Evolutionary conservation across 2,888 invertebrate genomes (phyloP).

Genomic region (Balanococcus diminutus): DNA sequence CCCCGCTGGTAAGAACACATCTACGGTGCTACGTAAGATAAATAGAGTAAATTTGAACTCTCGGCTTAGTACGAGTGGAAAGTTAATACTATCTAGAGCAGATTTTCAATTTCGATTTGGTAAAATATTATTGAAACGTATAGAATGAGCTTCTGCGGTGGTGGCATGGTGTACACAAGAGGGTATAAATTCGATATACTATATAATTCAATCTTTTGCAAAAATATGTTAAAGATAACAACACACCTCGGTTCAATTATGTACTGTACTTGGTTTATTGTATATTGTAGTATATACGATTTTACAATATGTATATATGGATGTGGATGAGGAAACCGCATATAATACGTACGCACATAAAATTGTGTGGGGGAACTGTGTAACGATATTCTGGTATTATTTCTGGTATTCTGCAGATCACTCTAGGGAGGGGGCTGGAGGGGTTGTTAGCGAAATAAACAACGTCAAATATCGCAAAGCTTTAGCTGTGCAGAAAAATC

Average conservation of each 20-base stretch:
- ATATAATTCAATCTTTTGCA: constrained; percentile 9
- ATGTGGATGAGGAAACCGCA: neutral
- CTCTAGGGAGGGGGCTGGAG: neutral
- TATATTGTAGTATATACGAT: neutral
- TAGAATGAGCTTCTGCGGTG: neutral
- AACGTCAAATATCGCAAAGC: neutral
- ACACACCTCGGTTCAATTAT: constrained; percentile 13
- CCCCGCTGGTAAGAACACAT: neutral
- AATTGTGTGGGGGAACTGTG: neutral
- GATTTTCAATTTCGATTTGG: constrained; percentile 37
- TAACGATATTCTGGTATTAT: neutral
- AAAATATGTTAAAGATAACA: constrained; percentile 25
- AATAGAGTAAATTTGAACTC: neutral
- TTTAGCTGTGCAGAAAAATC: neutral
- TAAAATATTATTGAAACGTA: neutral
- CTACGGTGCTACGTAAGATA: neutral
- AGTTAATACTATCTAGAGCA: neutral
- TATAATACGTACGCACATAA: neutral
- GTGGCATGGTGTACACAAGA: neutral
- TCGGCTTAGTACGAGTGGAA: constrained; percentile 1
- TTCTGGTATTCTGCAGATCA: neutral
- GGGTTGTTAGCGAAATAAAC: neutral
- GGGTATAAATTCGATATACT: constrained; percentile 19
- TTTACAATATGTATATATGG: neutral
- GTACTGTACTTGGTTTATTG: constrained; percentile 13